These are phyloP conservation scores for Agrotis clavis DNA, from an alignment of 2,888 invertebrate species.

Conservation along the genomic window DNA sequence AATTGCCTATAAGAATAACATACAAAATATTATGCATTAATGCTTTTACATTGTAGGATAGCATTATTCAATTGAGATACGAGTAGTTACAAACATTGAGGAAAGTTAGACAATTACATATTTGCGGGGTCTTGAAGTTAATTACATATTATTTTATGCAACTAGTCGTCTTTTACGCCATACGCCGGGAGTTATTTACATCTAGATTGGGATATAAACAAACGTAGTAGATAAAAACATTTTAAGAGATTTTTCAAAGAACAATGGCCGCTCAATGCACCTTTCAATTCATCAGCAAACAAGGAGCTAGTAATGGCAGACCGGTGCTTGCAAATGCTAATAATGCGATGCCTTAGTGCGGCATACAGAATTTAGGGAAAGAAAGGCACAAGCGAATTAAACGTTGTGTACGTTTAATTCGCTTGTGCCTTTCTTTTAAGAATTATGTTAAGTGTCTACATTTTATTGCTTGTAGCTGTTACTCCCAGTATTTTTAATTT, in stretches of 20 bases:
- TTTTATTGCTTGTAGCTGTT: too few relatives aligned
- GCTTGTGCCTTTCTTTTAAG: too few relatives aligned
- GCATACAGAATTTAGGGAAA: not conserved
- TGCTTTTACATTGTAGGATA: slow-evolving; percentile 15
- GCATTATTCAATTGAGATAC: slow-evolving; percentile 10
- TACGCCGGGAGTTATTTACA: too few relatives aligned
- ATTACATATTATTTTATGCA: too few relatives aligned
- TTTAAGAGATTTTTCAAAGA: not conserved
- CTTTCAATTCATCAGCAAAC: not conserved
- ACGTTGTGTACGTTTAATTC: too few relatives aligned
- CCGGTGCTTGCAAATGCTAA: not conserved
- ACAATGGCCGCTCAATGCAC: not conserved
- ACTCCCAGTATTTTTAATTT: not conserved
- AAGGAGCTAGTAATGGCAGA: not conserved
- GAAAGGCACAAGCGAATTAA: too few relatives aligned
- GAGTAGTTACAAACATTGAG: not conserved
- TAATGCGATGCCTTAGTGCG: not conserved
- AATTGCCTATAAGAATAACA: not conserved
- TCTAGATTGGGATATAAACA: too few relatives aligned
- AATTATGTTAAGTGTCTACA: too few relatives aligned
- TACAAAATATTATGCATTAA: slow-evolving; percentile 11
- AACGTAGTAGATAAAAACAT: not conserved
- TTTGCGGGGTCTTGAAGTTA: not conserved
- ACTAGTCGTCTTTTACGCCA: too few relatives aligned
- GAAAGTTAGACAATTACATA: slow-evolving; percentile 11